A percentile compares a stretch with the other conserved stretches of the same genome.
Evolutionary conservation across 2,113 vertebrate species (phyloP).

Genomic region (Strix uralensis): DNA sequence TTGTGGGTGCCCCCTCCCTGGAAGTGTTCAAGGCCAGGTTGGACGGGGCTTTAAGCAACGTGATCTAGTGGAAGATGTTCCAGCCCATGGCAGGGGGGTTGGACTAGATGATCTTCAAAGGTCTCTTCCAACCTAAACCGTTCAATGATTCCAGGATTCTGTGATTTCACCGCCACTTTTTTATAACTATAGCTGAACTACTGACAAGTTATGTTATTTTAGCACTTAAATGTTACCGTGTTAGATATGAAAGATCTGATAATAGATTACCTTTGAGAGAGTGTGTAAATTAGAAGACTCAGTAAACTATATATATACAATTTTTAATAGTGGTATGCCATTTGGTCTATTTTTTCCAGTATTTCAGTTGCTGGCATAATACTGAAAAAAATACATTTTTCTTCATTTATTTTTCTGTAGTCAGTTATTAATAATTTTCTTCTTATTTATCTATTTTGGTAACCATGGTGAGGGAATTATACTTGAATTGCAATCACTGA

Average conservation of each 20-base stretch:
- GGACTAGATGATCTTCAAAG: background rate
- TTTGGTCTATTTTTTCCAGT: background rate
- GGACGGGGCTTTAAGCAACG: background rate
- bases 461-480: background rate
- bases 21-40: background rate
- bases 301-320: background rate
- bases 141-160: background rate
- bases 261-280: background rate
- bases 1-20: background rate
- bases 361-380: background rate
- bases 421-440: background rate
- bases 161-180: background rate
- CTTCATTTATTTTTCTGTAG: background rate
- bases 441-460: background rate
- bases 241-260: background rate
- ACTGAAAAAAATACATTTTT: background rate
- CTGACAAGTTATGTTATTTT: background rate
- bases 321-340: background rate
- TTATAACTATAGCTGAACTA: background rate
- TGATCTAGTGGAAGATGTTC: background rate
- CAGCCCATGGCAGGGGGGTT: background rate
- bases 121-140: background rate
- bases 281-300: background rate
- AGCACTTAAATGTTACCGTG: background rate
- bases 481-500: background rate